Evolutionary conservation across 2,797 vertebrate genomes (phyloP).

Genomic region (Urocyon cinereoargenteus): DNA sequence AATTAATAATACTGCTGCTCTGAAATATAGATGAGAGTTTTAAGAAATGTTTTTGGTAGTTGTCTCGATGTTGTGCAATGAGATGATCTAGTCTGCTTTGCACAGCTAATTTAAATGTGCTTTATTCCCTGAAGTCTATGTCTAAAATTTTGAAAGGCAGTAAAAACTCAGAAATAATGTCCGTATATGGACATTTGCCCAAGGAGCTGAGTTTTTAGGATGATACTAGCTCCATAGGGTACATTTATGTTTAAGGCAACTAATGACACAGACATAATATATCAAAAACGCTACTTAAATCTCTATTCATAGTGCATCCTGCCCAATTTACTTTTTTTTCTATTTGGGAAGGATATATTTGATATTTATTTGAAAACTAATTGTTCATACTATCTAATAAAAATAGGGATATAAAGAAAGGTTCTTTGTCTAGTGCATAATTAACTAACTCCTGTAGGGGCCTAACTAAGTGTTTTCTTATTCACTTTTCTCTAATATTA

Average conservation of each 20-base stretch:
- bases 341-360: constrained; percentile 13
- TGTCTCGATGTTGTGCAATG: constrained; percentile 76
- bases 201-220: constrained; percentile 62
- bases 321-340: not conserved
- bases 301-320: not conserved
- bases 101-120: constrained; percentile 78
- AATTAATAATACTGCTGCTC: constrained; percentile 85
- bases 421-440: not conserved
- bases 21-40: constrained; percentile 85
- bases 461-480: constrained; percentile 55
- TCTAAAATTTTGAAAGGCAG: fast-evolving
- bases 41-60: constrained; percentile 82
- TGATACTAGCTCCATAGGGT: not conserved
- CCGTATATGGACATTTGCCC: constrained; percentile 29
- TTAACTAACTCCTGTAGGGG: constrained; percentile 10
- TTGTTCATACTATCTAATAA: constrained; percentile 46
- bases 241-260: fast-evolving
- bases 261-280: not conserved
- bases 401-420: not conserved
- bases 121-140: constrained; percentile 69
- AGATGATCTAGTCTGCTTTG: constrained; percentile 62
- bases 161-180: constrained; percentile 58
- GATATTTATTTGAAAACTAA: constrained; percentile 52
- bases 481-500: constrained; percentile 58
- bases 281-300: not conserved